These are phyloP conservation scores for Hippocampus guttulatus DNA, from an alignment of 2,113 vertebrate genomes.

Conservation along the genomic window DNA sequence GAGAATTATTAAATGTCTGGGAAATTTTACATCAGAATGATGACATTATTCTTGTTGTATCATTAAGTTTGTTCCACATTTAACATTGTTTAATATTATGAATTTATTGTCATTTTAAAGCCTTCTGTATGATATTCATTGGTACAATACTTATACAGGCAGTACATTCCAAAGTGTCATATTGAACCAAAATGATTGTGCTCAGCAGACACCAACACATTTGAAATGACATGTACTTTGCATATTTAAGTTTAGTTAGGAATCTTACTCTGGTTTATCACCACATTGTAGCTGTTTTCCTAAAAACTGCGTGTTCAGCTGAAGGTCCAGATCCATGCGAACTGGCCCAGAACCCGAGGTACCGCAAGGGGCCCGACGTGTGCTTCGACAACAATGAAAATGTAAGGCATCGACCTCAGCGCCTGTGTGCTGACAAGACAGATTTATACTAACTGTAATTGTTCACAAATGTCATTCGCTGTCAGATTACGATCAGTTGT, in stretches of 20 bases:
- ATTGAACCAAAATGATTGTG: no score
- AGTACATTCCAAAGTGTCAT: no score
- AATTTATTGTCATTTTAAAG: no score
- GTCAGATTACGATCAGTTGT: conserved; percentile 57
- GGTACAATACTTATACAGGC: background rate
- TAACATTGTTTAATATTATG: no score
- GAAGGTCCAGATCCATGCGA: conserved; percentile 91
- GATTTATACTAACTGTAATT: background rate
- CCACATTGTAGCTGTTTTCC: conserved; percentile 53
- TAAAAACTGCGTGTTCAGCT: conserved; percentile 77
- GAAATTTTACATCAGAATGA: no score
- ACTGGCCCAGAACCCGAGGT: conserved; percentile 89
- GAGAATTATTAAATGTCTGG: no score
- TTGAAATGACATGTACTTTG: background rate
- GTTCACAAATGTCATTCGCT: conserved; percentile 12
- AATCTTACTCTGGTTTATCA: background rate
- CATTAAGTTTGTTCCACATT: no score
- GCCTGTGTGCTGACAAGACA: conserved; percentile 10
- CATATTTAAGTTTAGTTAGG: background rate
- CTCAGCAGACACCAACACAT: background rate
- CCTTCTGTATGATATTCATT: background rate
- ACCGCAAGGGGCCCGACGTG: conserved; percentile 91
- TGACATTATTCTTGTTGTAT: no score
- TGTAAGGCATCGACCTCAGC: conserved; percentile 72
- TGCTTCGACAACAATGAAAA: conserved; percentile 90